Evolutionary conservation across 2,797 vertebrate genomes (phyloP).

Genomic region (Antrozous pallidus): DNA sequence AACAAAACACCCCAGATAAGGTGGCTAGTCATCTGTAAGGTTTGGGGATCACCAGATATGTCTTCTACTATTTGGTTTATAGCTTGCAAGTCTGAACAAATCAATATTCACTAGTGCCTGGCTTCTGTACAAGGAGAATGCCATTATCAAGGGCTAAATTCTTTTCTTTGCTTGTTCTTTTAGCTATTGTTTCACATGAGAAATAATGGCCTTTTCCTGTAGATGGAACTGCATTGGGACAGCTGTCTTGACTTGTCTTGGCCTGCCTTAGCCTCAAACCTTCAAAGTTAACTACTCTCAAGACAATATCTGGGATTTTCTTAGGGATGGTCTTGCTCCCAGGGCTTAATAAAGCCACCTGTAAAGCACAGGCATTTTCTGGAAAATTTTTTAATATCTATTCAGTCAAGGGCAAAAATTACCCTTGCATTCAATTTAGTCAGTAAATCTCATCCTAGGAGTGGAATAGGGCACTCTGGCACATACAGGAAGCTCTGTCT

Average conservation of each 20-base stretch:
- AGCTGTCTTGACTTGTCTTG: background rate
- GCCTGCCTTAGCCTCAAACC: background rate
- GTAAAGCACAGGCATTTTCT: background rate
- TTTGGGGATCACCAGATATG: background rate
- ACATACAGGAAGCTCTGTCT: background rate
- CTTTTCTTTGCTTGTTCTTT: background rate
- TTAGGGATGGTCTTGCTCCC: background rate
- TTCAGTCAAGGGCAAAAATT: background rate
- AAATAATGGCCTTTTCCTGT: background rate
- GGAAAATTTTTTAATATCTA: background rate
- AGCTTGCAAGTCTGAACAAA: background rate
- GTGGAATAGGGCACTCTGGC: background rate
- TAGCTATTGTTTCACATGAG: background rate
- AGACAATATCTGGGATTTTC: background rate
- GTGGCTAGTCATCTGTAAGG: background rate
- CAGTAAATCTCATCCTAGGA: background rate
- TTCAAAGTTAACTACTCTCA: background rate
- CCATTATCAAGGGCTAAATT: background rate
- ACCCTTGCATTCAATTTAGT: background rate
- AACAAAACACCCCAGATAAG: background rate
- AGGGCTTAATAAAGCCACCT: background rate
- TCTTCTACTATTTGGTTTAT: background rate
- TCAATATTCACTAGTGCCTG: background rate
- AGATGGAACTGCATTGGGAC: background rate
- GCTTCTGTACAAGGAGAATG: background rate